Evolutionary conservation across 2,888 invertebrate species (phyloP), one percentile per base, ranked within the genome.

Genomic region (Halictus ligatus): DNA sequence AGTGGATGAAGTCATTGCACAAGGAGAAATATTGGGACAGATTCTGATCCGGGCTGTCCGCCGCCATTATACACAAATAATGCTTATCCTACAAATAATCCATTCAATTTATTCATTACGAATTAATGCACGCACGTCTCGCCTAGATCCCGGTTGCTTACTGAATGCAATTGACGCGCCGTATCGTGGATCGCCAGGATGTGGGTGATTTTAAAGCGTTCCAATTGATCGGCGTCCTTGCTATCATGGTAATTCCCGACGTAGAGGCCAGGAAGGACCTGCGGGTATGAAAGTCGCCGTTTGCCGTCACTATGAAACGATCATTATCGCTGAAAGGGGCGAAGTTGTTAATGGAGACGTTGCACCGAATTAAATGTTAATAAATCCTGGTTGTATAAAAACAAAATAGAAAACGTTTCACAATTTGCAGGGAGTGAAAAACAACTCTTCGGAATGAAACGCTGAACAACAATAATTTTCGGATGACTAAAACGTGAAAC

Each of bases 1-100:
- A 97, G 95, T 99, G 99, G 92, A 99, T 99, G 95, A 99, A 99
- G 95, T 99, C 99, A 96, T 99, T 99, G 96, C 98, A 99, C 89
- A 98, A 96, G 72, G 98, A 97, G 96, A 99, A 99, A 96, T 98
- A 99, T 95, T 98, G 99, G 58, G 98, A 97, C 79, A 99, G 96
- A 95, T 99, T 98, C 96, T 99, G 99, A 93, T 98, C 98, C 0
- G 99, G 98, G 21, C 98, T 98, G 95, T 99, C 99, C n/a, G 99
- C 98, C 72, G 99, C 99, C 97, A 98, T 97, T 89, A 99, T 98
- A 95, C 99, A 99, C 77, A 99, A 96, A 95, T 99, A 99, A 95
- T 99, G 98, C 94, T 98, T 99, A 95, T 99, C 99, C 99, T 99
- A 96, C 43, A 94, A 85, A 95, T 10, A 80, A 82, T 40, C 29